phyloP scores from a whole-genome alignment of 2,888 invertebrate species.

The Sturmia bella region DNA sequence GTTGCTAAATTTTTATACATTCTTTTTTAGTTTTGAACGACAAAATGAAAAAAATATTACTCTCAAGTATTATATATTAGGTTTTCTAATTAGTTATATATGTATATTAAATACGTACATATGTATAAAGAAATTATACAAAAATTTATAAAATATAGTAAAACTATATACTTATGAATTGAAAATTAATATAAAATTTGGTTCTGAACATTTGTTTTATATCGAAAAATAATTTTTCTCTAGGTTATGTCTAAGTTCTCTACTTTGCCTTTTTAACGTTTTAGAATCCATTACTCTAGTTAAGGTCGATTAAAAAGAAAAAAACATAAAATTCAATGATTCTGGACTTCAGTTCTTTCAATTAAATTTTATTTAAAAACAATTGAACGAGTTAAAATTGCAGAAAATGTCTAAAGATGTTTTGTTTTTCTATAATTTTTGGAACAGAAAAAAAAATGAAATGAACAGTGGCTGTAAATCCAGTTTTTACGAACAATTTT shows the following conservation, averaged over 20 bases:
- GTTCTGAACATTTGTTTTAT: conserved; percentile 6
- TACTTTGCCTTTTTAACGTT: no score
- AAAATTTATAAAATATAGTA: conserved; percentile 36
- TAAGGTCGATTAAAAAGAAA: neutral
- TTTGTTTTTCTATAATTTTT: no score
- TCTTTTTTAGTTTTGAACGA: conserved; percentile 18
- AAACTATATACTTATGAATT: conserved; percentile 20
- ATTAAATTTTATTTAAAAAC: no score
- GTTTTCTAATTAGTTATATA: conserved; percentile 32
- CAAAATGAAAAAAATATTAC: conserved; percentile 33
- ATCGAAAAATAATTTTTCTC: neutral
- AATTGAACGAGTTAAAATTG: no score
- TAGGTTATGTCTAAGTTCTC: no score
- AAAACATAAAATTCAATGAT: no score
- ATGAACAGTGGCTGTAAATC: no score
- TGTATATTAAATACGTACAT: conserved; percentile 6
- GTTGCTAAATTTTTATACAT: conserved; percentile 38
- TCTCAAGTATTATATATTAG: conserved; percentile 61
- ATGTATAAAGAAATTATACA: conserved; percentile 14
- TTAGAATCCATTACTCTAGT: neutral
- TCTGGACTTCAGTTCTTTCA: no score
- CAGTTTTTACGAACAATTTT: no score
- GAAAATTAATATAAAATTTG: neutral
- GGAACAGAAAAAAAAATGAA: no score
- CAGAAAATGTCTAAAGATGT: no score